Evolutionary conservation across 2,797 vertebrate species (phyloP), one percentile per base, ranked within the genome.

Genomic region (Xenopus petersii): DNA sequence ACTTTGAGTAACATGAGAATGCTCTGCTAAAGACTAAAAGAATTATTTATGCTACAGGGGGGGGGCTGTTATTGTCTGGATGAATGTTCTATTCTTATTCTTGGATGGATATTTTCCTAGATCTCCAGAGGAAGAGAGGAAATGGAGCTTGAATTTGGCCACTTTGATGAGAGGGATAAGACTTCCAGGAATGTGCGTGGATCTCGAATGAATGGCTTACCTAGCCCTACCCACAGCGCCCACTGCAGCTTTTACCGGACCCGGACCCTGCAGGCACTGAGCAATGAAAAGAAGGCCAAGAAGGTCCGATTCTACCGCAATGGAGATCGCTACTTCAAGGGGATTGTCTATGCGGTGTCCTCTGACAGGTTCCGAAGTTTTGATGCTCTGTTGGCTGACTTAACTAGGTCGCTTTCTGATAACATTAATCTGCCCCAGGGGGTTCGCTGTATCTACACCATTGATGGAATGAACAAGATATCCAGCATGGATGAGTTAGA

Each of bases 271-370:
- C 96, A 98, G 88, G 93, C 97, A 0, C 93, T 99, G 80, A 95
- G 92, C 83, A 96, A 92, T 0, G 97, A 99, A 89, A 98, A 98
- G 92, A 98, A 98, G 84, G 97, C 97, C 83, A 99, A 98, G 89
- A 99, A 99, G 89, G 97, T 99, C 82, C 95, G 97, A 83, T 99
- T 99, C 93, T 99, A 99, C 85, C 97, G 97, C 89, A 99, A 99
- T 12, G 97, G 97, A 13, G 97, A 99, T 90, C 94, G 97, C 86
- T 99, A 98, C 92, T 99, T 99, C 91, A 98, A 97, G 87, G 97
- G 97, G 81, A 99, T 99, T 79, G 97, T 99, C 82, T 99, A 99
- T 2, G 97, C 97, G 0, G 93, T 99, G 82, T 97, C 97, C 81
- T 88, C 83, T 0, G 97, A 99, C 87, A 93, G 97, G 76, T 99